Base-by-base conservation (phyloP, 2,888 invertebrate genomes). In the Pristionchus maxplancki region DNA sequence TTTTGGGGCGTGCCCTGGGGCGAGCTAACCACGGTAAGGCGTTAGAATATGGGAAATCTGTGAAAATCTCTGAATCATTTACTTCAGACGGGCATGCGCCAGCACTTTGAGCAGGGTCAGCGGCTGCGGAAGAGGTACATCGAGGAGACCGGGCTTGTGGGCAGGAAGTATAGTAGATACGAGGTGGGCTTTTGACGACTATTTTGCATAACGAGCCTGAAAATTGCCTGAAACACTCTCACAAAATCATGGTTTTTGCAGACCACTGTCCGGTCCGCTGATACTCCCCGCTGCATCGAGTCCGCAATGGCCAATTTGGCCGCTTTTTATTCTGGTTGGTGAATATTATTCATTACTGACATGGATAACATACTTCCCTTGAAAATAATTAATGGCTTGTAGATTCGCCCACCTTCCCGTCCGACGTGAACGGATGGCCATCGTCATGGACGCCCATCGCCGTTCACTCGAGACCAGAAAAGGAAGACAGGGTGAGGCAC, bases 1-100 rank as follows among this genome's bases (percentile, higher is more conserved):
- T 88, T 85, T 81, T 87, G 89, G 91, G 91, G 64, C 34, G n/a
- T 89, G 62, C 71, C 91, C 71, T 91, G 90, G 89, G 91, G 91
- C 15, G 91, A 92, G 58, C 83, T 91, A 48, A 90, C 91, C 40
- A 90, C 91, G 67, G 91, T 92, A 58, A 48, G 84, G 8, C 17
- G 20, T 15, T 0, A 34, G 58, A 8, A 11, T 44, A 44, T 44
- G 6, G 6, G 44, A 44, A 6, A 44, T 44, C 44, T n/a, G n/a
- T n/a, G n/a, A n/a, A n/a, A n/a, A n/a, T n/a, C n/a, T n/a, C n/a
- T n/a, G n/a, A n/a, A n/a, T n/a, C n/a, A n/a, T n/a, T 4, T 20
- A 34, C 5, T 40, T 48, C 53, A 87, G 87, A 24, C 31, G 4
- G 87, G 87, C 24, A 87, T 87, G 87, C 48, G 71, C 1, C 87